Percentiles rank a stretch among this genome's conserved stretches.
Conservation (phyloP, 1,140 invertebrate genomes). For the Oscheius sp. region DNA sequence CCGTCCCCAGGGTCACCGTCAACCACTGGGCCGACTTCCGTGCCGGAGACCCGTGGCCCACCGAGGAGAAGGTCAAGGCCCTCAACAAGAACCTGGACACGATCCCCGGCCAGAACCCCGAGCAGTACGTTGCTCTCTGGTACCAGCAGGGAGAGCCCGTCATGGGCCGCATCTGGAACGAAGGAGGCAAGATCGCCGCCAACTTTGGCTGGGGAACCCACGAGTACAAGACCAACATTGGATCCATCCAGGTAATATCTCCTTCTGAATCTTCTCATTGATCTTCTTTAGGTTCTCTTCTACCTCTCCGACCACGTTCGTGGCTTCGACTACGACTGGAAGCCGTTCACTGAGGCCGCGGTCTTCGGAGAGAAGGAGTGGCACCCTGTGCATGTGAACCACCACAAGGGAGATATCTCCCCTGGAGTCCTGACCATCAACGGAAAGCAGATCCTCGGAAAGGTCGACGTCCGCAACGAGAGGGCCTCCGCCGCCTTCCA, state of each 20-base stretch:
- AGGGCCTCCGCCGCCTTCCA: constrained; percentile 14
- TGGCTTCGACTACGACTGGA: constrained; percentile 52
- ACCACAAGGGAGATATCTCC: constrained; percentile 49
- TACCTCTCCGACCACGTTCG: constrained; percentile 47
- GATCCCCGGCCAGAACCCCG: constrained; percentile 36
- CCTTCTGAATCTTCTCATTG: neutral
- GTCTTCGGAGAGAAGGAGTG: constrained; percentile 43
- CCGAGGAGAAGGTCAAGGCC: constrained; percentile 10
- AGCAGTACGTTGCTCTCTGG: constrained; percentile 55
- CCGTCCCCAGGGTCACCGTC: constrained; percentile 41
- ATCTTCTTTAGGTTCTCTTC: constrained; percentile 32
- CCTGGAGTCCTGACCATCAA: constrained; percentile 39
- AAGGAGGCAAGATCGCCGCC: constrained; percentile 45
- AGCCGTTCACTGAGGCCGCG: constrained; percentile 45
- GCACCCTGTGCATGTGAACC: constrained; percentile 46
- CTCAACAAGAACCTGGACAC: constrained; percentile 42
- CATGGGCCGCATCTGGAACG: constrained; percentile 51
- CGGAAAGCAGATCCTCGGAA: constrained; percentile 48
- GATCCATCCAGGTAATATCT: constrained; percentile 39
- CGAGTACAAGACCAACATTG: constrained; percentile 45
- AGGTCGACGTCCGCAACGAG: constrained; percentile 49
- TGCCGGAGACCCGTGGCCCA: constrained; percentile 46
- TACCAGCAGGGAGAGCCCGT: constrained; percentile 49
- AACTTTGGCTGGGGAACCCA: constrained; percentile 37
- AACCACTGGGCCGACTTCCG: constrained; percentile 51